These are phyloP conservation scores for Choristoneura rosaceana DNA, from an alignment of 2,888 invertebrate genomes.

Conservation along the genomic window DNA sequence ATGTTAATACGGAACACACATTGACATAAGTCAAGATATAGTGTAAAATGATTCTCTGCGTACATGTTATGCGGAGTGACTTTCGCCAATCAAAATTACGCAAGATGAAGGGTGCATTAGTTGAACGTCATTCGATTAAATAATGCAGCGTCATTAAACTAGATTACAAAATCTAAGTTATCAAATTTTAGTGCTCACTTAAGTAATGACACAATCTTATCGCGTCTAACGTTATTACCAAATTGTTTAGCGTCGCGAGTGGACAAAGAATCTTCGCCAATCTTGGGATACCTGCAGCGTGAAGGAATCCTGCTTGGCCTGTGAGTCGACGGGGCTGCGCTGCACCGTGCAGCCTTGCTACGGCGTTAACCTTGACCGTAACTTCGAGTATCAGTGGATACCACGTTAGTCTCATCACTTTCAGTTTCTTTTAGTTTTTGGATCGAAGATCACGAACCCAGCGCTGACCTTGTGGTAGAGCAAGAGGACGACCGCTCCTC, in stretches of 20 bases:
- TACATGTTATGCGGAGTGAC: not conserved
- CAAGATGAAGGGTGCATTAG: too few relatives aligned
- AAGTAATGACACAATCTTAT: not conserved
- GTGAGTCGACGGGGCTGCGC: slow-evolving; percentile 65
- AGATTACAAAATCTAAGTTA: not conserved
- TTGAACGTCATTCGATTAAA: not conserved
- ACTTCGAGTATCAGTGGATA: slow-evolving; percentile 83
- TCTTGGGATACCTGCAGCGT: slow-evolving; percentile 70
- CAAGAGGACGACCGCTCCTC: too few relatives aligned
- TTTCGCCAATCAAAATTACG: too few relatives aligned
- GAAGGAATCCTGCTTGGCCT: slow-evolving; percentile 61
- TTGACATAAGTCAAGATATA: too few relatives aligned
- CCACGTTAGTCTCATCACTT: slow-evolving; percentile 59
- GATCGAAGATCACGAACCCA: not conserved
- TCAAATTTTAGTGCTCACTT: slow-evolving; percentile 3
- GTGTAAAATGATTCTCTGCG: too few relatives aligned
- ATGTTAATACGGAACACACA: too few relatives aligned
- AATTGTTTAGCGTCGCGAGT: slow-evolving; percentile 65
- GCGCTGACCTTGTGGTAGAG: not conserved
- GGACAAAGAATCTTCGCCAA: slow-evolving; percentile 76
- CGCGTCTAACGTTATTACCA: slow-evolving; percentile 12
- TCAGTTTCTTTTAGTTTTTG: not conserved
- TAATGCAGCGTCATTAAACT: not conserved
- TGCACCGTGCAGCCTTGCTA: slow-evolving; percentile 74
- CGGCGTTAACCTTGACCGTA: slow-evolving; percentile 77